Evolutionary conservation across 2,888 invertebrate genomes (phyloP).

Genomic region (Phalangium opilio): DNA sequence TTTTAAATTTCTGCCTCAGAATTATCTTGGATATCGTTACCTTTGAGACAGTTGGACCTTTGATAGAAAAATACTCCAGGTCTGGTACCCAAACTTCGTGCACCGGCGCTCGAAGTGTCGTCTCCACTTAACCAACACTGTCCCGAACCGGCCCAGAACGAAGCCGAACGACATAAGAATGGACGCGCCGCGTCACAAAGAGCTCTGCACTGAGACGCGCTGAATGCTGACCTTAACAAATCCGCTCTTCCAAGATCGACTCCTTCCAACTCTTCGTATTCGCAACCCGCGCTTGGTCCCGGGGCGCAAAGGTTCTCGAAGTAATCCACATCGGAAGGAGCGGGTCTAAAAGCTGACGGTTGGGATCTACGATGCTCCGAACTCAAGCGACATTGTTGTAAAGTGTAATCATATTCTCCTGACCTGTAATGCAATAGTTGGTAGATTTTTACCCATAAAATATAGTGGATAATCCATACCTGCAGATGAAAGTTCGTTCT

Average conservation of each 20-base stretch:
- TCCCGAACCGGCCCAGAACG: constrained; percentile 23
- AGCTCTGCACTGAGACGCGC: constrained; percentile 25
- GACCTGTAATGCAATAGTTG: not conserved
- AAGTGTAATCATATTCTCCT: constrained; percentile 37
- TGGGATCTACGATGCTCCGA: constrained; percentile 51
- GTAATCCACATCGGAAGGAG: constrained; percentile 51
- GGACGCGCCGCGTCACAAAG: constrained; percentile 25
- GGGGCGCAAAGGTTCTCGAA: constrained; percentile 58
- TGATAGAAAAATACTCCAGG: constrained; percentile 23
- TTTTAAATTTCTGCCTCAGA: not conserved
- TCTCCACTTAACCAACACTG: constrained; percentile 25
- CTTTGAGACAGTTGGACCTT: constrained; percentile 24
- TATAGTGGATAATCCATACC: constrained; percentile 27
- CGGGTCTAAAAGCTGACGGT: constrained; percentile 39
- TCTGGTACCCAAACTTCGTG: constrained; percentile 15
- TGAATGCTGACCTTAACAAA: constrained; percentile 17
- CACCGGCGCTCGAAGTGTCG: constrained; percentile 23
- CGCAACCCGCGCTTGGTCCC: constrained; percentile 17
- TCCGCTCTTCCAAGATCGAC: constrained; percentile 20
- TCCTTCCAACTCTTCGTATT: constrained; percentile 20
- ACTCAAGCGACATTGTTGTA: constrained; percentile 47
- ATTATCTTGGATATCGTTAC: constrained; percentile 13
- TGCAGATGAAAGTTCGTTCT: constrained; percentile 39
- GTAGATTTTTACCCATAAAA: no score
- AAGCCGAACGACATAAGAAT: constrained; percentile 29